Percentiles rank a stretch among this genome's conserved stretches.
Evolutionary conservation across 2,888 invertebrate species (phyloP).

Genomic region (Oasisia sp.): DNA sequence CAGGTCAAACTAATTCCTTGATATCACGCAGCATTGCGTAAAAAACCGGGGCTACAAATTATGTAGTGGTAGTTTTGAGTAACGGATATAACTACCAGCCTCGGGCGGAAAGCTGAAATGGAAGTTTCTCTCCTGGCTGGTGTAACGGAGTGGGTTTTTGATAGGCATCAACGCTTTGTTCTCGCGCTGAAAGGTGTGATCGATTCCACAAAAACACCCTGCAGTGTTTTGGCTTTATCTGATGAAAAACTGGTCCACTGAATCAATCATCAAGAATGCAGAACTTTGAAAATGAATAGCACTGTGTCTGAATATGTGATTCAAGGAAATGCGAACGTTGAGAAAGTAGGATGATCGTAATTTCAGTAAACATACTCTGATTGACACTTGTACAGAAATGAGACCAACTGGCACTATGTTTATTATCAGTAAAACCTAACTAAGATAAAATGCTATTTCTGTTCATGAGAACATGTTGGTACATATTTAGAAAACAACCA

Average conservation of each 20-base stretch:
- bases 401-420: background rate
- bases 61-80: background rate
- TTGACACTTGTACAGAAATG: background rate
- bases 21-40: background rate
- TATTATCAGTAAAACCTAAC: background rate
- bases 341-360: background rate
- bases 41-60: background rate
- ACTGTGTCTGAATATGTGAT: background rate
- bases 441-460: background rate
- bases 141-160: background rate
- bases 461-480: background rate
- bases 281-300: background rate
- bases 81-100: background rate
- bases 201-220: background rate
- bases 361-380: background rate
- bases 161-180: conserved; percentile 12
- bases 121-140: background rate
- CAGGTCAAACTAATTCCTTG: background rate
- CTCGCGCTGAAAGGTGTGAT: background rate
- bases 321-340: background rate
- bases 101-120: background rate
- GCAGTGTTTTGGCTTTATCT: background rate
- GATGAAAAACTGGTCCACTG: background rate
- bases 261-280: background rate
- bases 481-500: background rate